phyloP scores from a whole-genome alignment of 1,140 invertebrate genomes.

The Pemphigus obesinymphae region DNA sequence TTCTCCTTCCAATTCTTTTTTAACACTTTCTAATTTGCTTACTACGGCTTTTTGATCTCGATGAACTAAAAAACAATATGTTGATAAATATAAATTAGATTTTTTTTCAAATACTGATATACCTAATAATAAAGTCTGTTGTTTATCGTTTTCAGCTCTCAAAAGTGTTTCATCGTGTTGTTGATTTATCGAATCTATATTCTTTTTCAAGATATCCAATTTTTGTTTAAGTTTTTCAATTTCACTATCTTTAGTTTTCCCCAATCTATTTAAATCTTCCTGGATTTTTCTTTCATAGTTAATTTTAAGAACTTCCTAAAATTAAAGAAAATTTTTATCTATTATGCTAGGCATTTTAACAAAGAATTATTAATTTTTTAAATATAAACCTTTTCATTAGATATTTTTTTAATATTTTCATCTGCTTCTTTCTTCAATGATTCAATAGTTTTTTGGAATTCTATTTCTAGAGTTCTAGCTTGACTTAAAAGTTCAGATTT shows the following conservation, averaged over 20 bases:
- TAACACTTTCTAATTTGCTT: conserved; percentile 66
- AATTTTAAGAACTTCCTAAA: conserved; percentile 62
- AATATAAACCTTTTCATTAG: conserved; percentile 64
- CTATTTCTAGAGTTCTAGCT: conserved; percentile 66
- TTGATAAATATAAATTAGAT: background rate
- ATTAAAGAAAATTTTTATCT: conserved; percentile 29
- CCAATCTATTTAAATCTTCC: conserved; percentile 64
- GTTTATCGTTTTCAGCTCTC: conserved; percentile 80
- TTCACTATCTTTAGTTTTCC: conserved; percentile 69
- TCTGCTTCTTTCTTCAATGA: conserved; percentile 68
- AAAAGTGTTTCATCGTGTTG: conserved; percentile 79
- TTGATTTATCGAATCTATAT: conserved; percentile 70
- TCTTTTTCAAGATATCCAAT: conserved; percentile 66
- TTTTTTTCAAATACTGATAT: background rate
- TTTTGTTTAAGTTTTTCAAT: conserved; percentile 66
- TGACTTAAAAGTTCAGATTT: conserved; percentile 66
- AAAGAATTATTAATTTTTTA: background rate
- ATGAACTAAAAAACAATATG: conserved; percentile 58
- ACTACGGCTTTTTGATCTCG: conserved; percentile 77
- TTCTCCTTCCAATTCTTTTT: conserved; percentile 67
- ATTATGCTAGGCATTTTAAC: background rate
- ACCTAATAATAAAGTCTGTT: conserved; percentile 78
- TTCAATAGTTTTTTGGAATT: conserved; percentile 67
- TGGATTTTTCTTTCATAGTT: conserved; percentile 69
- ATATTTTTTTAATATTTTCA: conserved; percentile 67